These are phyloP conservation scores for Podabrus alpinus DNA, from an alignment of 2,888 invertebrate species.

Conservation along the genomic window DNA sequence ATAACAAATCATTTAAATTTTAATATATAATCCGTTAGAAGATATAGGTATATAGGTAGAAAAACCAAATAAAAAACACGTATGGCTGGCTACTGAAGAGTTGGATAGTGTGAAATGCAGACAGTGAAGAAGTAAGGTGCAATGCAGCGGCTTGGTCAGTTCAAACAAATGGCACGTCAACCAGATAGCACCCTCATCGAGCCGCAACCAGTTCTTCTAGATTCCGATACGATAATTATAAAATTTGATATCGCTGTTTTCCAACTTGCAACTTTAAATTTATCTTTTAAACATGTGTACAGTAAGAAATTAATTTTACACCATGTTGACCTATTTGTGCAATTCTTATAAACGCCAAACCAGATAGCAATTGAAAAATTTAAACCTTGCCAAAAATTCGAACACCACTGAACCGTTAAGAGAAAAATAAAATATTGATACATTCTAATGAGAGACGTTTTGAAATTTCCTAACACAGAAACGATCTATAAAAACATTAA, in stretches of 20 bases:
- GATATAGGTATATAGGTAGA: conserved; percentile 1
- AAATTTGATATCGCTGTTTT: conserved; percentile 52
- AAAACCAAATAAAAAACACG: conserved; percentile 7
- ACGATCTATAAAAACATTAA: too few species aligned
- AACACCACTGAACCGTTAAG: background rate
- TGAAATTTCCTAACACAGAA: background rate
- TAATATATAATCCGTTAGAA: background rate
- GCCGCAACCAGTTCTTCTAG: conserved; percentile 52
- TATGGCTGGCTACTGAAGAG: conserved; percentile 25
- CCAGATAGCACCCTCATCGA: conserved; percentile 45
- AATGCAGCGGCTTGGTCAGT: conserved; percentile 41
- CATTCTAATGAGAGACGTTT: background rate
- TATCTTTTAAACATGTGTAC: conserved; percentile 46
- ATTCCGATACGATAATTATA: conserved; percentile 54
- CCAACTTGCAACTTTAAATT: conserved; percentile 44
- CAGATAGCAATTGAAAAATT: background rate
- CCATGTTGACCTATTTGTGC: conserved; percentile 45
- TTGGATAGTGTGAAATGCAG: conserved; percentile 33
- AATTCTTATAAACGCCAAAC: background rate
- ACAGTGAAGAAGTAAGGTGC: conserved; percentile 36
- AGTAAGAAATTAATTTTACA: conserved; percentile 44
- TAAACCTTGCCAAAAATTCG: background rate
- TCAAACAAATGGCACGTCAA: conserved; percentile 51
- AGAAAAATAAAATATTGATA: background rate
- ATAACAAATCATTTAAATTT: background rate